Evolutionary conservation across 2,797 vertebrate species (phyloP).

Genomic region (Acanthis flammea): DNA sequence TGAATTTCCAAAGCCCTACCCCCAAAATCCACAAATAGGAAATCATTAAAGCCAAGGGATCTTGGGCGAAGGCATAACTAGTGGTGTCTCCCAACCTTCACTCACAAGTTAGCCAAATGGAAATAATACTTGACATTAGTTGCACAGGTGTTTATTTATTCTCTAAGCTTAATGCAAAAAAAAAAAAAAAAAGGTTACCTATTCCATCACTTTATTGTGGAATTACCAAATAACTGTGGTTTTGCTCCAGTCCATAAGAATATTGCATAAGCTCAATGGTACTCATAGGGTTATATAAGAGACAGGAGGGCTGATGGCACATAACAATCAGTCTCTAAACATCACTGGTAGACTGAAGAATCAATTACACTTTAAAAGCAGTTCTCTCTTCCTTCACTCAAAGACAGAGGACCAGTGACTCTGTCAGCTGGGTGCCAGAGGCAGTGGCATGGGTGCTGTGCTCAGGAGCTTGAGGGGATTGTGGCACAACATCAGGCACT

Average conservation of each 20-base stretch:
- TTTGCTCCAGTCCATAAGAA: background rate
- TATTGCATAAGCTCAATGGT: background rate
- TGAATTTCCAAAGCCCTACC: background rate
- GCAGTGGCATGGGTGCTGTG: fast-evolving
- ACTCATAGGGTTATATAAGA: background rate
- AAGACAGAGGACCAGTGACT: background rate
- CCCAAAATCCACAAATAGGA: background rate
- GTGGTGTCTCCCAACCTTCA: background rate
- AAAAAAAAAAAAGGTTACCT: background rate
- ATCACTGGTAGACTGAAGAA: background rate
- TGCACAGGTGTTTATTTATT: background rate
- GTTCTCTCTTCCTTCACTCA: background rate
- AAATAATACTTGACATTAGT: background rate
- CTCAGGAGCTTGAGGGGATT: fast-evolving
- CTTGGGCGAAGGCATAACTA: background rate
- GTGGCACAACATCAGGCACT: background rate
- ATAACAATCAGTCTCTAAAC: background rate
- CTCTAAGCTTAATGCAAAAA: background rate
- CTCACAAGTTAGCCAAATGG: background rate
- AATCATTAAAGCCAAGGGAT: background rate
- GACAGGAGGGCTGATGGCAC: background rate
- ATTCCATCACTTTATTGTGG: background rate
- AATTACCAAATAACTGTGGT: background rate
- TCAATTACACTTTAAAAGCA: background rate
- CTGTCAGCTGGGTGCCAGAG: background rate